Base-by-base conservation (phyloP, 2,888 invertebrate genomes). In the Pristionchus entomophagus region DNA sequence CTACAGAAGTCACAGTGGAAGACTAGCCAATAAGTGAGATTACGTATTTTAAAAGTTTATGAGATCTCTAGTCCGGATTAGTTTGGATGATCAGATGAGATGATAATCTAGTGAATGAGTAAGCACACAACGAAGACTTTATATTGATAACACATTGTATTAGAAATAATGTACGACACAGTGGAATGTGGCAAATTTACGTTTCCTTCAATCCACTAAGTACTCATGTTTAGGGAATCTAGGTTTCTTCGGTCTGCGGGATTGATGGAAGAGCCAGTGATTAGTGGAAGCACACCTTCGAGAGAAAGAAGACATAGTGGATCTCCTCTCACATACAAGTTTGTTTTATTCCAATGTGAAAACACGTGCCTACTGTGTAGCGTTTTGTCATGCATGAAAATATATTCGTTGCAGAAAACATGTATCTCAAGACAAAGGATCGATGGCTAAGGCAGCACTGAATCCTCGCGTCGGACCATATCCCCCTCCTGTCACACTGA, bases 191-290 rank as follows among this genome's bases (percentile, higher is more conserved):
- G n/a, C n/a, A n/a, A n/a, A n/a, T n/a, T n/a, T n/a, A n/a, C n/a
- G n/a, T n/a, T n/a, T n/a, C n/a, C n/a, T n/a, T n/a, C n/a, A n/a
- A n/a, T n/a, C n/a, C n/a, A n/a, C n/a, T n/a, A n/a, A n/a, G n/a
- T n/a, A n/a, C n/a, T n/a, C n/a, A n/a, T n/a, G n/a, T n/a, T n/a
- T 56, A 88, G 87, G 35, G 93, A 93, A 81, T 91, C 91, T 69
- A 91, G 94, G 26, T 99, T 98, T 95, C 98, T 98, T 94, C 96
- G 97, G 92, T 97, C 97, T 90, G 98, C 99, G 87, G 99, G 99
- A 22, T 95, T 99, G 94, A 95, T 91, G 94, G 95, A 90, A 38
- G 73, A 69, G 17, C 26, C 38, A 10, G 53, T 84, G n/a, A 59
- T 73, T 6, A 19, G 26, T 26, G 17, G 19, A 35, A 41, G 14